These are phyloP conservation scores for Solenopsis fugax DNA, from an alignment of 1,140 invertebrate genomes.

Conservation along the genomic window DNA sequence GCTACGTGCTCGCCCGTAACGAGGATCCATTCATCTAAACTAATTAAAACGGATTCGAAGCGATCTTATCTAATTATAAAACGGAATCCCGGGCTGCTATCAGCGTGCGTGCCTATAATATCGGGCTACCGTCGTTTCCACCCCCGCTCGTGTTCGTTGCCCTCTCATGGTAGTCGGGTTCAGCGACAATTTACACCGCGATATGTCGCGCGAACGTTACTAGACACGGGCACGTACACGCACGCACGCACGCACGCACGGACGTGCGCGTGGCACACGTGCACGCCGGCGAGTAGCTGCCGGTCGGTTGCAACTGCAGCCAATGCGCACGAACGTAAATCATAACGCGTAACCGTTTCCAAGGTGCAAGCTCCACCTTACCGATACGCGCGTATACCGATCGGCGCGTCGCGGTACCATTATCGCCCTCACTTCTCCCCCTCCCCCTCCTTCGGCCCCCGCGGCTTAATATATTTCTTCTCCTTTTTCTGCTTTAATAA, in stretches of 20 bases:
- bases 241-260: slow-evolving; percentile 11
- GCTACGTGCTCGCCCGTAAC: neutral
- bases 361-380: slow-evolving; percentile 75
- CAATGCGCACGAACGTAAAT: slow-evolving; percentile 77
- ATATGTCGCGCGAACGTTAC: slow-evolving; percentile 34
- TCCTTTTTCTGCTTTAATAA: slow-evolving; percentile 48
- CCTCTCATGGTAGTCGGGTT: neutral
- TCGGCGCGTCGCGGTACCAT: slow-evolving; percentile 22
- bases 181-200: slow-evolving; percentile 13
- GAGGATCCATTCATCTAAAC: slow-evolving; percentile 42
- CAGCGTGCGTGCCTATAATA: neutral
- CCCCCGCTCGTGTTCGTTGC: neutral
- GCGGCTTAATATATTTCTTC: slow-evolving; percentile 42
- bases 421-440: slow-evolving; percentile 25
- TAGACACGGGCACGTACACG: slow-evolving; percentile 24
- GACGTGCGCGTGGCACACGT: slow-evolving; percentile 64
- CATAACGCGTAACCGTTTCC: slow-evolving; percentile 80
- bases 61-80: slow-evolving; percentile 61
- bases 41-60: slow-evolving; percentile 62
- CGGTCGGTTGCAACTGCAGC: slow-evolving; percentile 42
- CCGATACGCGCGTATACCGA: neutral
- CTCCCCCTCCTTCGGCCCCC: neutral
- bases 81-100: neutral
- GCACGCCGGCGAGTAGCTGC: slow-evolving; percentile 23
- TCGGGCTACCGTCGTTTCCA: slow-evolving; percentile 4